These are phyloP conservation scores for Ceratina japonica DNA, from an alignment of 1,140 invertebrate species.

Conservation along the genomic window DNA sequence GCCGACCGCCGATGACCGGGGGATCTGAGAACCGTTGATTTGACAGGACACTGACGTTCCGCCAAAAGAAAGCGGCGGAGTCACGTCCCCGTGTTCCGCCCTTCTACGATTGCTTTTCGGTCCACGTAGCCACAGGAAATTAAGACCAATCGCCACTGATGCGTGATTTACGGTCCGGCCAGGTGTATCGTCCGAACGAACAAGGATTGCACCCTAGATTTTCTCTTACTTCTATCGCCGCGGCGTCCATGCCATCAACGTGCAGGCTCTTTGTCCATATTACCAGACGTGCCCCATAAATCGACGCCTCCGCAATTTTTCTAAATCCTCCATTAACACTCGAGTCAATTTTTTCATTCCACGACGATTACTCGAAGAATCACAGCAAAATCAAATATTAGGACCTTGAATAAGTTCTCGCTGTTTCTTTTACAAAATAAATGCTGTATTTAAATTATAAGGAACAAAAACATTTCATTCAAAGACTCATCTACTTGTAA, in stretches of 20 bases:
- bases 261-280: slow-evolving; percentile 64
- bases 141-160: slow-evolving; percentile 71
- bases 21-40: slow-evolving; percentile 35
- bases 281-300: slow-evolving; percentile 60
- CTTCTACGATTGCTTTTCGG: slow-evolving; percentile 52
- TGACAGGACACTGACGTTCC: slow-evolving; percentile 44
- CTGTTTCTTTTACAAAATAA: no score
- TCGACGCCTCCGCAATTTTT: slow-evolving; percentile 2
- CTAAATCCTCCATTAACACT: not conserved
- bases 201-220: slow-evolving; percentile 22
- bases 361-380: no score
- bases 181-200: slow-evolving; percentile 43
- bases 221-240: slow-evolving; percentile 13
- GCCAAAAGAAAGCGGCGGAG: not conserved
- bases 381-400: no score
- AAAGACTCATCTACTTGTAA: no score
- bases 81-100: slow-evolving; percentile 1
- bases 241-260: slow-evolving; percentile 60
- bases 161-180: slow-evolving; percentile 62
- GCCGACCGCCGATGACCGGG: not conserved
- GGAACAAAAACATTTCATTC: no score
- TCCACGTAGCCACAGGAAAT: slow-evolving; percentile 68
- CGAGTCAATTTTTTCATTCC: no score
- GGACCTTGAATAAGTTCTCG: no score
- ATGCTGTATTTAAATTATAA: no score